Base-by-base conservation (phyloP, 2,888 invertebrate genomes). In the Nudaria mundana region DNA sequence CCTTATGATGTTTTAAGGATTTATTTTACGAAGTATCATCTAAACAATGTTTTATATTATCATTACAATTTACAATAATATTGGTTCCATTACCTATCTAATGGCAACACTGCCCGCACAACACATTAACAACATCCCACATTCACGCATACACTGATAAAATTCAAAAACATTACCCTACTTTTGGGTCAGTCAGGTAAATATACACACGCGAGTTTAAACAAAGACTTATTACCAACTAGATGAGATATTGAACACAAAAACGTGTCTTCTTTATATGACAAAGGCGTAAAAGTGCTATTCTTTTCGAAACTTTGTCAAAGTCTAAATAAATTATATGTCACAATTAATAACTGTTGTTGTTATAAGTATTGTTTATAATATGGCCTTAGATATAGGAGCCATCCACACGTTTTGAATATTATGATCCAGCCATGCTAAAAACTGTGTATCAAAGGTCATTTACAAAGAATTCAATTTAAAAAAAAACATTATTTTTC, bases 51-150 rank as follows among this genome's bases (percentile, higher is more conserved):
- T 55, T 53, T n/a, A 56, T 51, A 45, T 41, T 33, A 47, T 50
- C 41, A 44, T 53, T 48, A 48, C 28, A 52, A 49, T 42, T 55
- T 52, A 61, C 48, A 50, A 49, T 50, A 41, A 40, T 53, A 52
- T 53, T 55, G 53, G 49, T 63, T 58, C 63, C 50, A 64, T 52
- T 61, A 56, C 57, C 65, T 70, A 71, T 54, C 69, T 71, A 71
- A 40, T 48, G 64, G 61, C 63, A 62, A 52, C 52, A 44, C 32
- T 50, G 58, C 58, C 55, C 60, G 49, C 33, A 55, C 58, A 60
- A 59, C 62, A 66, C 59, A 56, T 40, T 65, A 65, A 63, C 66
- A 56, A 51, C 49, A 60, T 52, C 49, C 40, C 44, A 28, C 46
- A 60, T 42, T 43, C 58, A 57, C 48, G 62, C 60, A 64, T 57